These are phyloP conservation scores for Arbacia lixula DNA, from an alignment of 53 echinoderm and acorn worm species.

Conservation along the genomic window DNA sequence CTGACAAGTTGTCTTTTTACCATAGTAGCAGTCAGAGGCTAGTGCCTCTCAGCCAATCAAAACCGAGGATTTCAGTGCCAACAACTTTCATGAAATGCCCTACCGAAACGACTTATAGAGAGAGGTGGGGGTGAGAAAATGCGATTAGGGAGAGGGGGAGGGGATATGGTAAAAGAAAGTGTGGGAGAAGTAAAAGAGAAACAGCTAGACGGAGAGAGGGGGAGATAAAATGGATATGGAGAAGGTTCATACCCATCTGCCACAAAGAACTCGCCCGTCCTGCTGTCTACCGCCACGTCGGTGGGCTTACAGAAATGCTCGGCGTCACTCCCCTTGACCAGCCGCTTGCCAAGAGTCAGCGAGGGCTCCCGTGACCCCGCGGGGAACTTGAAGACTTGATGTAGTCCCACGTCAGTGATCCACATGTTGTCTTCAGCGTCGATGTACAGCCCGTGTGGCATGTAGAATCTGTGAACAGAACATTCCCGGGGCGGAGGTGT, in stretches of 20 bases:
- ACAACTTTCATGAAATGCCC: too few species aligned
- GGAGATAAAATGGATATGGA: neutral
- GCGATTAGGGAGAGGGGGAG: too few species aligned
- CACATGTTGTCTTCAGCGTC: constrained; percentile 87
- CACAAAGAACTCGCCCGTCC: constrained; percentile 87
- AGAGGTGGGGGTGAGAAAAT: too few species aligned
- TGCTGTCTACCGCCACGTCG: constrained; percentile 92
- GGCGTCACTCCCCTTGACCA: constrained; percentile 78
- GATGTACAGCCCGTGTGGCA: constrained; percentile 94
- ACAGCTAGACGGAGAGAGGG: too few species aligned
- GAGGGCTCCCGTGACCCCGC: constrained; percentile 61
- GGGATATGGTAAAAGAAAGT: too few species aligned
- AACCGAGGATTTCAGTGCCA: too few species aligned
- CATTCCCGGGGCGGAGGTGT: too few species aligned
- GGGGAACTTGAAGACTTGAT: constrained; percentile 95
- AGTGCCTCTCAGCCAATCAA: too few species aligned
- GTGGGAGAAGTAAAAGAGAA: too few species aligned
- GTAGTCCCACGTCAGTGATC: constrained; percentile 98
- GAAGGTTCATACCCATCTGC: constrained; percentile 83
- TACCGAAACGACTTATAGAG: too few species aligned
- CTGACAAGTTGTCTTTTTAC: too few species aligned
- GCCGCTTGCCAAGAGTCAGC: constrained; percentile 69
- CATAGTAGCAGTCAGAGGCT: too few species aligned
- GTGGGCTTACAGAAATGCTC: constrained; percentile 97
- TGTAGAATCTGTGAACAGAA: constrained; percentile 71